A percentile compares a stretch with the other conserved stretches of the same genome.
Evolutionary conservation across 2,888 invertebrate species (phyloP).

Genomic region (Apodemia zela): DNA sequence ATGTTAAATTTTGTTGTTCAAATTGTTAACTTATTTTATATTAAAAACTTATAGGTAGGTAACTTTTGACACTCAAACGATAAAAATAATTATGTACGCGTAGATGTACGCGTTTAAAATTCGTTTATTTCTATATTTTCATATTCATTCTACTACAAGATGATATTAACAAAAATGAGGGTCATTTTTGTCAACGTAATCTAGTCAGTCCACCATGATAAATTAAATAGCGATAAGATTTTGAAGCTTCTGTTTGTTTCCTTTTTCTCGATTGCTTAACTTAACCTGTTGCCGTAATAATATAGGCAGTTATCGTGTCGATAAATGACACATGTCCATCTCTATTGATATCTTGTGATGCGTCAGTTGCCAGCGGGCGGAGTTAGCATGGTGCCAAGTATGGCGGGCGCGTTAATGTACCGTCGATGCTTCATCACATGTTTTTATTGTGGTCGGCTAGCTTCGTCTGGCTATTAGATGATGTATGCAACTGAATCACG

Average conservation of each 20-base stretch:
- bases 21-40: too few species aligned
- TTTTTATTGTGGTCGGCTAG: conserved; percentile 61
- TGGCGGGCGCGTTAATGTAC: conserved; percentile 77
- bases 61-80: too few species aligned
- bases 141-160: too few species aligned
- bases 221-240: background rate
- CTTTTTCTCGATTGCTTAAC: background rate
- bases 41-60: too few species aligned
- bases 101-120: too few species aligned
- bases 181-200: too few species aligned
- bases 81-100: too few species aligned
- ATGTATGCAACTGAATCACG: conserved; percentile 35
- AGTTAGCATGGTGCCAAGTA: conserved; percentile 70
- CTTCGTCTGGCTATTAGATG: conserved; percentile 41
- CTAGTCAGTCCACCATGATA: too few species aligned
- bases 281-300: conserved; percentile 2
- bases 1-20: too few species aligned
- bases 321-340: conserved; percentile 54
- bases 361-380: conserved; percentile 62
- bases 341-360: conserved; percentile 55
- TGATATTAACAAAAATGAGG: too few species aligned
- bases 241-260: background rate
- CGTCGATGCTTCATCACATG: conserved; percentile 57
- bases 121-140: too few species aligned
- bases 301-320: conserved; percentile 1